Evolutionary conservation across 92 coral and sea anemone genomes (phyloP).

Genomic region (Porites lobata): DNA sequence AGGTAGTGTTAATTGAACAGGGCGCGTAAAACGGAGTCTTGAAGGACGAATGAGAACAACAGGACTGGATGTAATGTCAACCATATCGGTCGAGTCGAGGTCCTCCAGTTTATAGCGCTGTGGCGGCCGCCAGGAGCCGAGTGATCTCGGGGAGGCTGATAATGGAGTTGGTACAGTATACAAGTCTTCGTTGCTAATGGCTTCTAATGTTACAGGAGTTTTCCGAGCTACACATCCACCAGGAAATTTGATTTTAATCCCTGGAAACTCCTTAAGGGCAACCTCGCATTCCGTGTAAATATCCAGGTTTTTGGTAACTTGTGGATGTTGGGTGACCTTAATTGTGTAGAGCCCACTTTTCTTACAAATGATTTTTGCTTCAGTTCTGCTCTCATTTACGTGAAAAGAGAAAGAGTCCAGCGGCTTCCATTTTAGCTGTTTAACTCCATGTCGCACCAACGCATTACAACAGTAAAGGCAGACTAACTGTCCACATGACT

Average conservation of each 20-base stretch:
- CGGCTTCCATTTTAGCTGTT: slow-evolving; percentile 76
- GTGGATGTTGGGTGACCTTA: slow-evolving; percentile 81
- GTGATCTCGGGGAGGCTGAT: slow-evolving; percentile 42
- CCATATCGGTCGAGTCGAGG: slow-evolving; percentile 23
- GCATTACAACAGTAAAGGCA: slow-evolving; percentile 79
- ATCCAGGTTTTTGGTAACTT: slow-evolving; percentile 66
- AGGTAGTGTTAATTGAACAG: slow-evolving; percentile 83
- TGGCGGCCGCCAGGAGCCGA: background rate
- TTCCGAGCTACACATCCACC: slow-evolving; percentile 62
- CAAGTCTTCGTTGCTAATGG: slow-evolving; percentile 74
- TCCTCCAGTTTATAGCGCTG: slow-evolving; percentile 1
- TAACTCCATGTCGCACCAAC: slow-evolving; percentile 45
- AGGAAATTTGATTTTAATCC: slow-evolving; percentile 61
- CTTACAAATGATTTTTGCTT: slow-evolving; percentile 73
- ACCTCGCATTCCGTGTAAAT: slow-evolving; percentile 51
- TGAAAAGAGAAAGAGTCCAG: slow-evolving; percentile 76
- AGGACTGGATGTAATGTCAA: slow-evolving; percentile 88
- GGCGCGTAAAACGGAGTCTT: slow-evolving; percentile 70
- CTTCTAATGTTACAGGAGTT: slow-evolving; percentile 74
- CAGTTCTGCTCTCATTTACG: slow-evolving; percentile 72
- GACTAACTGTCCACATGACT: slow-evolving; percentile 85
- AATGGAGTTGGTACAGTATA: slow-evolving; percentile 76
- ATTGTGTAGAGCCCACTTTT: slow-evolving; percentile 79
- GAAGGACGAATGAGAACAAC: slow-evolving; percentile 84
- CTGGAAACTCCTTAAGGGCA: slow-evolving; percentile 52